Evolutionary conservation across 2,888 invertebrate genomes (phyloP), one percentile per base, ranked within the genome.

Genomic region (Griposia aprilina): DNA sequence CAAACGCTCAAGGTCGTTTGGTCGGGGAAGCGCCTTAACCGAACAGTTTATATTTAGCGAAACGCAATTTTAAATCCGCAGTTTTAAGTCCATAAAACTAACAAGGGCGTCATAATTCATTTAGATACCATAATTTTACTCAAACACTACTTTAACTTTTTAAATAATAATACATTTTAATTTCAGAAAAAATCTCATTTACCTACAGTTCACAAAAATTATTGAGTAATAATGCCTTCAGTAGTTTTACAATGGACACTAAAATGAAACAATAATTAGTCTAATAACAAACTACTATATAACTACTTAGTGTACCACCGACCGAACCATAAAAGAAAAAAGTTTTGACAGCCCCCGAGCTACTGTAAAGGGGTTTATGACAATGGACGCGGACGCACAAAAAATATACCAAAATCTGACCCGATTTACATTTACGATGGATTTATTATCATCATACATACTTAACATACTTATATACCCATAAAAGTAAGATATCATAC

Each of bases 361-460:
- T 93, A 93, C 93, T 87, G 93, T 91, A 89, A 80, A 84, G 87
- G 87, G 91, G 89, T 90, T 93, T 93, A 92, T 92, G 92, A 93
- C 89, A 88, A 87, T 80, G 84, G 59, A 62, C 20, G 78, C 74
- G 76, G 85, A 84, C 84, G 71, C 60, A 90, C 87, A 89, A 90
- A 88, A 90, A 88, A 87, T 74, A 68, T 70, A 77, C 78, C 67
- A 74, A 75, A 84, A 78, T 79, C 81, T 85, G 81, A 84, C 80
- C 63, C 76, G 66, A 67, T 80, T 59, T 83, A 79, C 76, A 76
- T 83, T 65, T 26, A 45, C 57, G 74, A 78, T 72, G 72, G 75
- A 72, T 76, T 84, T 72, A 85, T 75, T 72, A 81, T 71, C 52
- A 80, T 66, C 76, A 48, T 66, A 79, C 7, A 6, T 60, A 82